These are phyloP conservation scores for Hermatobates lingyangjiaoensis DNA, from an alignment of 1,140 invertebrate genomes.

Conservation along the genomic window DNA sequence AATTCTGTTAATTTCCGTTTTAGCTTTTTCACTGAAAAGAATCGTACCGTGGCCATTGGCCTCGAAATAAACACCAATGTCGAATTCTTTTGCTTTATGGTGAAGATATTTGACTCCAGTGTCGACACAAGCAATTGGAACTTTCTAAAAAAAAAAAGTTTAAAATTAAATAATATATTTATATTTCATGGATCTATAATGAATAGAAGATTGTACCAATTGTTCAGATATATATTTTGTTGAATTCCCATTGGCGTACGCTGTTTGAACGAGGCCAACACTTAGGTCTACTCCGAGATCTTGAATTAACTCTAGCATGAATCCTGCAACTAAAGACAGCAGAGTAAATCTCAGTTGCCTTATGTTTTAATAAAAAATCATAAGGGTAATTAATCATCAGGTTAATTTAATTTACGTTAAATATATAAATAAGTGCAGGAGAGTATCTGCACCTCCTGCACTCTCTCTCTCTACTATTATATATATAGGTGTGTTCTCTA, in stretches of 20 bases:
- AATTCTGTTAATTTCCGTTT: conserved; percentile 28
- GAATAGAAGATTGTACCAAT: conserved; percentile 46
- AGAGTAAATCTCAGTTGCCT: not conserved
- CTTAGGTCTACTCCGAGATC: conserved; percentile 44
- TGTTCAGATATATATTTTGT: conserved; percentile 74
- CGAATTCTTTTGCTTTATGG: conserved; percentile 70
- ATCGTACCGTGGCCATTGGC: conserved; percentile 98
- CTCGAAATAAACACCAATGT: conserved; percentile 97
- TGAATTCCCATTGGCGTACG: conserved; percentile 94
- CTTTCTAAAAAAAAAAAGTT: no score
- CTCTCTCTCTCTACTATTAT: no score
- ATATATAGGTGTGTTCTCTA: no score
- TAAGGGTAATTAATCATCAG: no score
- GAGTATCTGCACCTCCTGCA: no score
- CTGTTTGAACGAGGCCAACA: conserved; percentile 86
- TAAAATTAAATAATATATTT: no score
- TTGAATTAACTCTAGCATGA: conserved; percentile 56
- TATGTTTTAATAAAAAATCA: not conserved
- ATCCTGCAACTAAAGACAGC: conserved; percentile 39
- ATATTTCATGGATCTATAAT: no score
- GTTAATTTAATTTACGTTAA: no score
- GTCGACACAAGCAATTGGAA: conserved; percentile 70
- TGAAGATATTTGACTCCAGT: conserved; percentile 99
- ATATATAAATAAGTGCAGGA: no score
- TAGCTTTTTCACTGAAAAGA: conserved; percentile 48